phyloP scores from a whole-genome alignment of 2,797 vertebrate species.

The Ataeniobius toweri region DNA sequence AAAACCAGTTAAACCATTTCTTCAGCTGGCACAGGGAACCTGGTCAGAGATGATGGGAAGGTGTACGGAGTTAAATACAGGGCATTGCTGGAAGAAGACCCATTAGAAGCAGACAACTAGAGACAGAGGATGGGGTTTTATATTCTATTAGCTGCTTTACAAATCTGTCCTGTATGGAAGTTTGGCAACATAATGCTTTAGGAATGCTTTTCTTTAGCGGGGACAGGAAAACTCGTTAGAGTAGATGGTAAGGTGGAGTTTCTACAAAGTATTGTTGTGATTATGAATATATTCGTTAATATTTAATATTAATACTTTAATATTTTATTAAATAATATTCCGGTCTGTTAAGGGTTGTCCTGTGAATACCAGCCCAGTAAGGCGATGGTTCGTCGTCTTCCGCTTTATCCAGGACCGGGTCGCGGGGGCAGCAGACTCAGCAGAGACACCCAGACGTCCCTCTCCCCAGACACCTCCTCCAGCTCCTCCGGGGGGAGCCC shows the following conservation, averaged over 20 bases:
- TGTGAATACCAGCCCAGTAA: no score
- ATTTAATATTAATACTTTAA: no score
- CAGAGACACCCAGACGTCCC: no score
- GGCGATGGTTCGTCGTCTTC: no score
- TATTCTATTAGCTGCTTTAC: neutral
- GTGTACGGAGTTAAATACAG: neutral
- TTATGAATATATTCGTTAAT: no score
- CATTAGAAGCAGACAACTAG: neutral
- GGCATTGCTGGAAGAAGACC: neutral
- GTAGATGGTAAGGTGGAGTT: neutral
- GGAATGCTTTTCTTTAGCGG: neutral
- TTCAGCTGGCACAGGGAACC: neutral
- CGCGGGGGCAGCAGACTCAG: no score
- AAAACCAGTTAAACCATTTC: neutral
- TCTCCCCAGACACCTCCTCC: no score
- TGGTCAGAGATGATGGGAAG: neutral
- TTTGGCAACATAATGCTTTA: neutral
- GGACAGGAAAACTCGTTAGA: neutral
- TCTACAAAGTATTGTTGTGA: no score
- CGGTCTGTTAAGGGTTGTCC: no score
- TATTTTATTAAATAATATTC: no score
- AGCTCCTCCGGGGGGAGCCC: no score
- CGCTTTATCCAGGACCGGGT: no score
- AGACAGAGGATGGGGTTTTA: neutral
- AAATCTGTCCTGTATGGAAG: neutral